Percentiles rank a stretch among this genome's conserved stretches.
Conservation (phyloP, 2,797 vertebrate genomes). For the Erethizon dorsatum region DNA sequence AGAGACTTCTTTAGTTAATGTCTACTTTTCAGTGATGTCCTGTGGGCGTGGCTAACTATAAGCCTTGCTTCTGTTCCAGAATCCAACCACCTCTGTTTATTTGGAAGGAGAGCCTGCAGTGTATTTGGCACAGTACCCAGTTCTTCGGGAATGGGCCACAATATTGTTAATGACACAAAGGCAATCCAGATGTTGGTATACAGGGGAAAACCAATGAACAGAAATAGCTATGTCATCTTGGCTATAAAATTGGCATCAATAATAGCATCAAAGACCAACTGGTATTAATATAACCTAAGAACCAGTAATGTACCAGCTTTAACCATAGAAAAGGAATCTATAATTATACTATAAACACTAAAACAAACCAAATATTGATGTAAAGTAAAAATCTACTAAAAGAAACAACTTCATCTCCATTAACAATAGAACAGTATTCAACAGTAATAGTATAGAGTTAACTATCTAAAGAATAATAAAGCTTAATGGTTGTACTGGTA, state of each 20-base stretch:
- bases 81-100: background rate
- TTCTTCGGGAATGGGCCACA: background rate
- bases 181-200: background rate
- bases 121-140: background rate
- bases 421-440: background rate
- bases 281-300: background rate
- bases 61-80: background rate
- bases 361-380: background rate
- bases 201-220: background rate
- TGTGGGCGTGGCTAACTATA: background rate
- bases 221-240: background rate
- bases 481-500: background rate
- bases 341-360: background rate
- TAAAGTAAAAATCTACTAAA: background rate
- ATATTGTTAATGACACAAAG: background rate
- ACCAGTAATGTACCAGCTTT: background rate
- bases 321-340: background rate
- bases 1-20: background rate
- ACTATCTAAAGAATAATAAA: background rate
- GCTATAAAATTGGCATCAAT: background rate
- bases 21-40: background rate
- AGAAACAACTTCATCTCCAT: background rate
- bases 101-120: background rate
- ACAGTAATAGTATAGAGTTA: background rate
- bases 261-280: background rate